These are phyloP conservation scores for Chaetura pelagica DNA, from an alignment of 2,113 vertebrate species.

Conservation along the genomic window DNA sequence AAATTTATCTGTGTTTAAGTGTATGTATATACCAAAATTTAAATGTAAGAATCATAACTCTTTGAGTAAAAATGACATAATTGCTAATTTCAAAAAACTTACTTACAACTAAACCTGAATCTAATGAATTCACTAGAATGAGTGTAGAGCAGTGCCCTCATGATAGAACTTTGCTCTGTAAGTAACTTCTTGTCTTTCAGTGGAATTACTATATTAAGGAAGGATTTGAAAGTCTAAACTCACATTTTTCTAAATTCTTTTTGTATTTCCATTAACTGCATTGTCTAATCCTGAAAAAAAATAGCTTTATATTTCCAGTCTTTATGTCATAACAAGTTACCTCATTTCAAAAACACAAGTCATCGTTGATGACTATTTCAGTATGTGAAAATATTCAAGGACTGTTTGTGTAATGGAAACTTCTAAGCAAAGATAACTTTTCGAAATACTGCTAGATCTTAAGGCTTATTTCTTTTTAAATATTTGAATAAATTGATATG, in stretches of 20 bases:
- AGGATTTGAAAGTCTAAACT: not conserved
- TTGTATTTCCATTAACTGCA: not conserved
- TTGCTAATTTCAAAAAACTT: not conserved
- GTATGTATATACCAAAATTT: not conserved
- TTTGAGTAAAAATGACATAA: slow-evolving; percentile 1
- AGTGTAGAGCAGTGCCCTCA: not conserved
- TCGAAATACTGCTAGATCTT: not conserved
- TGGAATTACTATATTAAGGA: not conserved
- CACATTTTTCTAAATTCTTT: not conserved
- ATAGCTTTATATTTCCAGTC: not conserved
- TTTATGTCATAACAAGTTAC: not conserved
- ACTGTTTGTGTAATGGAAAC: not conserved
- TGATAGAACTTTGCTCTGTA: not conserved
- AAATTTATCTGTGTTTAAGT: not conserved
- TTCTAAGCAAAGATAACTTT: not conserved
- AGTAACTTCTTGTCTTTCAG: not conserved
- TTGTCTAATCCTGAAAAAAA: slow-evolving; percentile 8
- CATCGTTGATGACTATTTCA: not conserved
- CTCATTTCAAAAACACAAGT: not conserved
- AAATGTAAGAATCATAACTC: not conserved
- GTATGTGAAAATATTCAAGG: not conserved
- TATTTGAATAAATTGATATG: not conserved
- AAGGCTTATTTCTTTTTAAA: not conserved
- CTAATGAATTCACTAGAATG: not conserved
- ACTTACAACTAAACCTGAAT: not conserved